phyloP scores from a whole-genome alignment of 2,113 vertebrate genomes.

The Caranx ignobilis region DNA sequence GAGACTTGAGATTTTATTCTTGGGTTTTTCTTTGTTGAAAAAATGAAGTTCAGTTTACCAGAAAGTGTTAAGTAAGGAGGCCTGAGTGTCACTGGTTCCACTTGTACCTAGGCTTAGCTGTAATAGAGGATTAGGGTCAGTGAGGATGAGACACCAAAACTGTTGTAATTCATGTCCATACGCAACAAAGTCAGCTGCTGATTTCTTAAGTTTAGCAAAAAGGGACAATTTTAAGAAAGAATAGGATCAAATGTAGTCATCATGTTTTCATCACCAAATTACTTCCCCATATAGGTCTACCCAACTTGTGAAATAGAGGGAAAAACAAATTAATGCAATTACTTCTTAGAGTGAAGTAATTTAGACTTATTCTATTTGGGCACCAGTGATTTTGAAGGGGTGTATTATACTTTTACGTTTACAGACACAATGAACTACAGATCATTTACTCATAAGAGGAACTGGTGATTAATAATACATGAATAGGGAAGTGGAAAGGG shows the following conservation, averaged over 20 bases:
- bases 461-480: neutral
- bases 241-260: neutral
- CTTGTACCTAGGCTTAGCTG: too few species aligned
- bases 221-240: neutral
- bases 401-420: too few species aligned
- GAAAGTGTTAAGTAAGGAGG: too few species aligned
- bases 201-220: neutral
- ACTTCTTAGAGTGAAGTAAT: neutral
- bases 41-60: too few species aligned
- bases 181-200: neutral
- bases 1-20: neutral
- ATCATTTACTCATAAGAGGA: neutral
- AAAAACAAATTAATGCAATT: neutral
- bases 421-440: too few species aligned
- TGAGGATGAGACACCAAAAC: too few species aligned
- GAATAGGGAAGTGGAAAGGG: slow-evolving; percentile 16
- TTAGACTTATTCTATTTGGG: neutral
- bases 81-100: too few species aligned
- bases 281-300: too few species aligned
- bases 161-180: too few species aligned
- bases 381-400: neutral
- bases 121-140: too few species aligned
- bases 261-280: neutral
- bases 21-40: neutral
- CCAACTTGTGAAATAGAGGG: neutral